Conservation (phyloP, 1,140 invertebrate species). For the Medauroidea extradentata region DNA sequence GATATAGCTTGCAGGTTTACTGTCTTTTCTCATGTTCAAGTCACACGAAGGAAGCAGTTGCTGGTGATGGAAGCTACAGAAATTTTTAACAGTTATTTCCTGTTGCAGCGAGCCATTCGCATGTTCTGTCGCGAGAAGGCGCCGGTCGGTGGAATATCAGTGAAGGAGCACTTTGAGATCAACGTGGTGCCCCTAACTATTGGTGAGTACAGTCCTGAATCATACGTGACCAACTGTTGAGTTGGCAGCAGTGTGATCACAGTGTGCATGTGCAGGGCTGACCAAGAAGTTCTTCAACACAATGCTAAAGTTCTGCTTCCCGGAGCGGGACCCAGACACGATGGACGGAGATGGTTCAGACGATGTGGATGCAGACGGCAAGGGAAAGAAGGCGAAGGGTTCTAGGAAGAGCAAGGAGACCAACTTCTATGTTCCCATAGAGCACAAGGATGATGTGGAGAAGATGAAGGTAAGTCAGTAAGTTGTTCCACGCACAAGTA, state of each 20-base stretch:
- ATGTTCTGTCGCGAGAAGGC: slow-evolving; percentile 88
- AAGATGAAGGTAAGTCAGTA: slow-evolving; percentile 82
- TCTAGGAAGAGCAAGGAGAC: slow-evolving; percentile 66
- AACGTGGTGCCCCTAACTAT: slow-evolving; percentile 92
- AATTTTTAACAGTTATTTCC: too few relatives aligned
- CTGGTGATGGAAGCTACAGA: too few relatives aligned
- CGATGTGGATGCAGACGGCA: slow-evolving; percentile 50
- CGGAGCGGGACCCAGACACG: slow-evolving; percentile 85
- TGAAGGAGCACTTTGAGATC: slow-evolving; percentile 98
- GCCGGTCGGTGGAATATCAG: slow-evolving; percentile 93
- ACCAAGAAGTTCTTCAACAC: slow-evolving; percentile 97
- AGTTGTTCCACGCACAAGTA: slow-evolving; percentile 22
- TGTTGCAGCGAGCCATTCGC: slow-evolving; percentile 66
- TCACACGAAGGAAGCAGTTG: too few relatives aligned
- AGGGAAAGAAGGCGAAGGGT: slow-evolving; percentile 37
- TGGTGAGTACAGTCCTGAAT: slow-evolving; percentile 50
- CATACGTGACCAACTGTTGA: too few relatives aligned
- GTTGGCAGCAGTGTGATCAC: too few relatives aligned
- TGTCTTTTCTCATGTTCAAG: too few relatives aligned
- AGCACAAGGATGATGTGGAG: slow-evolving; percentile 89
- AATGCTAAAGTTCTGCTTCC: slow-evolving; percentile 98
- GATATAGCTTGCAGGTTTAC: too few relatives aligned
- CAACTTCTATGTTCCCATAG: slow-evolving; percentile 83
- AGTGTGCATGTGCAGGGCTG: slow-evolving; percentile 56
- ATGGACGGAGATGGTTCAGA: slow-evolving; percentile 66